A percentile compares a stretch with the other conserved stretches of the same genome.
phyloP scores from a whole-genome alignment of 2,113 vertebrate species.

The Condylura cristata region DNA sequence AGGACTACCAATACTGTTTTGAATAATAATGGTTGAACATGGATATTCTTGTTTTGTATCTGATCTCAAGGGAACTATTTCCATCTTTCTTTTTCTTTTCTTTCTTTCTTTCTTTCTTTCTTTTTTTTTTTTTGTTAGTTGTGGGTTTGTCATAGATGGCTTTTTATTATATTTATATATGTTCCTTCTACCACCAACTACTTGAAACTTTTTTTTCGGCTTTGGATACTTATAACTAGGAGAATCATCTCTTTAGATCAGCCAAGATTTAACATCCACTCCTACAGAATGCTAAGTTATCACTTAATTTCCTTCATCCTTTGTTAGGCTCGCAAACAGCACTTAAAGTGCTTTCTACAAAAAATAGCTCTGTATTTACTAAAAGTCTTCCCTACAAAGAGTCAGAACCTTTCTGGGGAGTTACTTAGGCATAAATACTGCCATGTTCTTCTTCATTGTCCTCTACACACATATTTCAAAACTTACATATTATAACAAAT shows the following conservation, averaged over 20 bases:
- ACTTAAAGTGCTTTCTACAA: neutral
- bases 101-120: too few species aligned
- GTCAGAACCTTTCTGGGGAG: neutral
- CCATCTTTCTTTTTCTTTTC: too few species aligned
- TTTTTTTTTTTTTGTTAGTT: too few species aligned
- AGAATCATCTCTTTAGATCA: neutral
- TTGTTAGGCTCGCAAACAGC: neutral
- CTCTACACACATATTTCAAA: neutral
- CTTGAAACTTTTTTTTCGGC: neutral
- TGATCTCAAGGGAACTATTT: too few species aligned
- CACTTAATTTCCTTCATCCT: neutral
- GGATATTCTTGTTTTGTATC: too few species aligned
- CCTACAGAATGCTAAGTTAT: neutral
- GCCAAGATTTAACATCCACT: neutral
- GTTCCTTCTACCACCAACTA: too few species aligned
- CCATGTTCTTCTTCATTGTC: neutral
- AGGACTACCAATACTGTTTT: too few species aligned
- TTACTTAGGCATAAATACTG: neutral
- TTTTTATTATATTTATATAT: too few species aligned
- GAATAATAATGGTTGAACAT: too few species aligned
- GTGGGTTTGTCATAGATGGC: too few species aligned
- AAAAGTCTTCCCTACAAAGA: neutral
- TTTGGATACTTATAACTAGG: neutral
- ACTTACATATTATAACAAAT: neutral
- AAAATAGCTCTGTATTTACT: neutral